These are phyloP conservation scores for Archips xylosteana DNA, from an alignment of 2,888 invertebrate species.

Conservation along the genomic window DNA sequence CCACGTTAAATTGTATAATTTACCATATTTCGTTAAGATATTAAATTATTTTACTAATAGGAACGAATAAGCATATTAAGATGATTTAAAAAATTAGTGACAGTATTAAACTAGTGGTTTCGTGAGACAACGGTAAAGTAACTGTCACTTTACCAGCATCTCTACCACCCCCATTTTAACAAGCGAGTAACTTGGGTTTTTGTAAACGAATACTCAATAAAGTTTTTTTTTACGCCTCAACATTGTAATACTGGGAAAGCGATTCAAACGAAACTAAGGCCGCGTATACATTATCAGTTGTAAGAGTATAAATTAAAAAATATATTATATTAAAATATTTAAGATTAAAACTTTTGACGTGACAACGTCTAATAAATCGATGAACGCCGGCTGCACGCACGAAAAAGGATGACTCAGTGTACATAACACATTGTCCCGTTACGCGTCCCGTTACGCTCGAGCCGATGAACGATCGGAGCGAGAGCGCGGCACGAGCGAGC, in stretches of 20 bases:
- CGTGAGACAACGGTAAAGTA: not conserved
- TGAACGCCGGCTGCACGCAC: too few relatives aligned
- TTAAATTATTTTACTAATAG: conserved; percentile 30
- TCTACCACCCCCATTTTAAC: conserved; percentile 34
- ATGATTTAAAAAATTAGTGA: not conserved
- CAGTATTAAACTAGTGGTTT: not conserved
- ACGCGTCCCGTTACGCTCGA: too few relatives aligned
- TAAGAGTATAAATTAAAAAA: not conserved
- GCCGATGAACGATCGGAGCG: too few relatives aligned
- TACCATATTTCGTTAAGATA: conserved; percentile 11
- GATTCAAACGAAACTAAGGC: conserved; percentile 47
- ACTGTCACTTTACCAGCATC: conserved; percentile 14
- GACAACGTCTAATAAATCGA: too few relatives aligned
- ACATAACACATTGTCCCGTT: too few relatives aligned
- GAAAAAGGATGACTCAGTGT: too few relatives aligned
- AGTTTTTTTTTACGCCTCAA: conserved; percentile 61
- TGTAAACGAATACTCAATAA: conserved; percentile 46
- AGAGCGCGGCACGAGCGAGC: too few relatives aligned
- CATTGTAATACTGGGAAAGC: conserved; percentile 71
- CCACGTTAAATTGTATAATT: conserved; percentile 9
- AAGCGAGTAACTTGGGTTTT: conserved; percentile 46
- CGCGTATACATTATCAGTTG: conserved; percentile 2
- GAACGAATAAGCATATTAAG: conserved; percentile 26
- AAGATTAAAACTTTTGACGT: not conserved
- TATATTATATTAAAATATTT: too few relatives aligned